phyloP scores from a whole-genome alignment of 2,113 vertebrate species.

The Leptosomus discolor region DNA sequence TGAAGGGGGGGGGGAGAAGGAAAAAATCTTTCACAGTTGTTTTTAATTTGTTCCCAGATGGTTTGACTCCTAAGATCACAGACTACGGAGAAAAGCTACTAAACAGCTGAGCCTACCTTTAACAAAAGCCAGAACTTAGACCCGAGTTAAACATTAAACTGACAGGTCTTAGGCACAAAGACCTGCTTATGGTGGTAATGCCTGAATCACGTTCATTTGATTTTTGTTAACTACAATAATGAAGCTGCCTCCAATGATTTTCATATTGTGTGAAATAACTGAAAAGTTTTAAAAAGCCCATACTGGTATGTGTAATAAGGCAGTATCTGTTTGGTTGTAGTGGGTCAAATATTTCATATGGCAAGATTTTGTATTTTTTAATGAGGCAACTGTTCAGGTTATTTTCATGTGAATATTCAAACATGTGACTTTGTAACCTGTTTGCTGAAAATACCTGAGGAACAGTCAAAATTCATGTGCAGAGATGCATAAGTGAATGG shows the following conservation, averaged over 20 bases:
- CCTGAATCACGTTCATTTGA: background rate
- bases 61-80: background rate
- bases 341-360: background rate
- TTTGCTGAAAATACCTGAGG: background rate
- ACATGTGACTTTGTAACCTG: background rate
- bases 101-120: background rate
- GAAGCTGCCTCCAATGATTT: background rate
- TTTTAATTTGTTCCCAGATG: background rate
- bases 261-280: background rate
- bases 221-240: background rate
- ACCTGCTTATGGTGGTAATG: background rate
- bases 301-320: background rate
- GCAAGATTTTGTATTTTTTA: background rate
- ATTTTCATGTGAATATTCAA: background rate
- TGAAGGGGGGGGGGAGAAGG: background rate
- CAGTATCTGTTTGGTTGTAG: background rate
- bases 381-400: background rate
- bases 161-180: background rate
- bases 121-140: background rate
- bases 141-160: background rate
- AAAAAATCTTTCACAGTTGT: background rate
- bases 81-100: background rate
- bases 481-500: background rate
- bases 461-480: background rate
- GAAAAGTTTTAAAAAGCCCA: background rate